Conservation (phyloP, 2,797 vertebrate species). For the Sebastes reedi region DNA sequence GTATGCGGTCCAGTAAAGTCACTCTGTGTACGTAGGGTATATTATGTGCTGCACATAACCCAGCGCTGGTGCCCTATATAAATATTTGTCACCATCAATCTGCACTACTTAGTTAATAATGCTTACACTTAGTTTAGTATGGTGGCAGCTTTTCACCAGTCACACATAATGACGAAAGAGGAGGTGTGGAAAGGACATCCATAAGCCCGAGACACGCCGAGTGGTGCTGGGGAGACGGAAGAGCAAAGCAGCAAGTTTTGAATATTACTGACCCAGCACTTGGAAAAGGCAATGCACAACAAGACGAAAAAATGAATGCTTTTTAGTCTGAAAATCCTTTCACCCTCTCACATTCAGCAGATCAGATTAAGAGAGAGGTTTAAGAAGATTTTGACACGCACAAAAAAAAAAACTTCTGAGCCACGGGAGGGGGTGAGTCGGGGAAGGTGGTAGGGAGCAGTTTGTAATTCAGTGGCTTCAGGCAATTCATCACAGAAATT, state of each 20-base stretch:
- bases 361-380: constrained; percentile 99
- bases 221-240: constrained; percentile 60
- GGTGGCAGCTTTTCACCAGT: constrained; percentile 66
- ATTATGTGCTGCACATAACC: constrained; percentile 20
- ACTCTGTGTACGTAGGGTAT: neutral
- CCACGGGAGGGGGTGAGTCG: constrained; percentile 86
- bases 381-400: constrained; percentile 97
- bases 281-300: constrained; percentile 97
- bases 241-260: constrained; percentile 92
- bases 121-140: constrained; percentile 62
- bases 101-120: constrained; percentile 66
- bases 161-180: constrained; percentile 62
- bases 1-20: constrained; percentile 3
- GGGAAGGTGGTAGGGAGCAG: constrained; percentile 84
- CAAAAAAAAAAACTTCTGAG: constrained; percentile 90
- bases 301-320: constrained; percentile 96
- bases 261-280: constrained; percentile 99
- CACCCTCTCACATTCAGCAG: constrained; percentile 98
- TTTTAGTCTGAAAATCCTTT: constrained; percentile 98
- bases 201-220: constrained; percentile 70
- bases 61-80: constrained; percentile 21
- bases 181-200: constrained; percentile 66
- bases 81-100: constrained; percentile 57
- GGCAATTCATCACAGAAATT: constrained; percentile 99
- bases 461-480: constrained; percentile 99